Base-by-base conservation (phyloP, 2,888 invertebrate species). In the Andrena trimmerana region DNA sequence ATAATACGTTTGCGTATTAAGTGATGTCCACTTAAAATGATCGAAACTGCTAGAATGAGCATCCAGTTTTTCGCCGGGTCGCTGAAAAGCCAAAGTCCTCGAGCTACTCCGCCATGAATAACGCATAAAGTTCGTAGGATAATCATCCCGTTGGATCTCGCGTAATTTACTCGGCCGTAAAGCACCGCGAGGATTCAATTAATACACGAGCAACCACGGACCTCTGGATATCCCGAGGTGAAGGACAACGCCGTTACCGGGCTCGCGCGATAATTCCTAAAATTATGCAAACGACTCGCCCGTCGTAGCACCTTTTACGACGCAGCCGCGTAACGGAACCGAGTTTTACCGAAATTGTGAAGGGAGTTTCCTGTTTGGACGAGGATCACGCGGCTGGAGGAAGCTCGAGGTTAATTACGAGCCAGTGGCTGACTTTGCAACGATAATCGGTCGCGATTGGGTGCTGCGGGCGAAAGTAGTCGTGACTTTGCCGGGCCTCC, bases 281-380 rank as follows among this genome's bases (percentile, higher is more conserved):
- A 69, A 69, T 69, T 69, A 69, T 69, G 68, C 68, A 27, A 69
- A 69, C 68, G 16, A 57, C 52, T 33, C 16, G 33, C 31, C 7
- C 13, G 8, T 36, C 68, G 68, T 8, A 31, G 4, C 20, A 36
- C 36, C 57, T 57, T 57, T 27, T 16, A 60, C 60, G 7, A 60
- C 42, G n/a, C 20, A 16, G 16, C 16, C 29, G 13, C 13, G 20
- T 60, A 70, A 70, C 60, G 70, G 60, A 70, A 50, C 29, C 29
- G 20, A 70, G 60, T 60, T 60, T 70, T 29, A 31, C 42, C 60
- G 60, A 42, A 42, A 16, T 42, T 42, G 16, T 36, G 8, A 10
- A 24, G 33, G 1, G 10, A 10, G 70, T 31, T 60, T 50, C 48
- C 70, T 50, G 70, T 29, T 70, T 48, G 13, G n/a, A 29, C 20